Conservation (phyloP, 2,797 vertebrate genomes). For the Buceros bicornis region DNA sequence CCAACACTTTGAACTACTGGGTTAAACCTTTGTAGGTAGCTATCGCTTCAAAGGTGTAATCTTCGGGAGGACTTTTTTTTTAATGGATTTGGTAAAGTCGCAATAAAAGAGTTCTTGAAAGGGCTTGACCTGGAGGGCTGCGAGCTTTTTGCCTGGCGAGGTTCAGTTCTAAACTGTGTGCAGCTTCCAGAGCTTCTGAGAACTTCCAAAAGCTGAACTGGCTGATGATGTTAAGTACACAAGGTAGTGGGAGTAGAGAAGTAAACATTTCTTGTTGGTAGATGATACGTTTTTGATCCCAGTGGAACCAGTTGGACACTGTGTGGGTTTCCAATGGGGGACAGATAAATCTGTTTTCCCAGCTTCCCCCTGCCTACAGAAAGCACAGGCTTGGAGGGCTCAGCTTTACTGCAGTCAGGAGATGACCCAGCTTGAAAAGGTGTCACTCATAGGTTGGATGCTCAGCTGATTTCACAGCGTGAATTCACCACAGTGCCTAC, state of each 20-base stretch:
- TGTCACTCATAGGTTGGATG: neutral
- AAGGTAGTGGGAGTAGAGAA: slow-evolving; percentile 11
- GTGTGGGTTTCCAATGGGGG: neutral
- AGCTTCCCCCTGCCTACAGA: neutral
- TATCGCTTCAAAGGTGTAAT: slow-evolving; percentile 46
- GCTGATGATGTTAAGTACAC: neutral
- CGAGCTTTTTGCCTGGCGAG: neutral
- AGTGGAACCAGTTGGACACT: neutral
- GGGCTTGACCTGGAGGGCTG: slow-evolving; percentile 32
- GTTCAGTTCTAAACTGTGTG: neutral
- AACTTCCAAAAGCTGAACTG: slow-evolving; percentile 21
- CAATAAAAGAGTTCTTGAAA: slow-evolving; percentile 62
- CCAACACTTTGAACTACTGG: slow-evolving; percentile 74
- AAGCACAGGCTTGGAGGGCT: neutral
- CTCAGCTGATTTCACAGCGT: neutral
- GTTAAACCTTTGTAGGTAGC: slow-evolving; percentile 54
- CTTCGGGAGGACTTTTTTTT: slow-evolving; percentile 28
- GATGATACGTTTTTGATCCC: neutral
- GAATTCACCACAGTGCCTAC: neutral
- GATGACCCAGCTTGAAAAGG: neutral
- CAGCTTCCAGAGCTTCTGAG: slow-evolving; percentile 56
- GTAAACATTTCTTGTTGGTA: neutral
- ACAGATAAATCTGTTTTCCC: neutral
- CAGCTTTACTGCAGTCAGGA: neutral
- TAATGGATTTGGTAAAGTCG: slow-evolving; percentile 21